These are phyloP conservation scores for Metalampra italica DNA, from an alignment of 2,888 invertebrate species.

Conservation along the genomic window DNA sequence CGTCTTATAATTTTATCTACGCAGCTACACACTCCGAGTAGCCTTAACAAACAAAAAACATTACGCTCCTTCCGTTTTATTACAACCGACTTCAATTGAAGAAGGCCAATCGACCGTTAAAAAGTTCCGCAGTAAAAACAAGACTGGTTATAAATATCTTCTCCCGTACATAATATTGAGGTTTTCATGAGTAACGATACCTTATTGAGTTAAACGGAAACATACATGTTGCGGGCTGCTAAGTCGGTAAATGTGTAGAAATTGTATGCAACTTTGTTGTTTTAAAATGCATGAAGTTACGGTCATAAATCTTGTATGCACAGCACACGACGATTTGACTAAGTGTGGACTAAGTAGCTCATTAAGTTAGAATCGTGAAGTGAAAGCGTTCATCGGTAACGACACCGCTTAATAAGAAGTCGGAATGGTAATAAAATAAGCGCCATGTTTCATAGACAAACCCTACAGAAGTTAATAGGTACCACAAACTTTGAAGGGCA, in stretches of 20 bases:
- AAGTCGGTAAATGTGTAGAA: background rate
- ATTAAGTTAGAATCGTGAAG: no score
- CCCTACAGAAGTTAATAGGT: no score
- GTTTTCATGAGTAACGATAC: background rate
- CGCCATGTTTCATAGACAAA: no score
- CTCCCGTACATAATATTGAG: no score
- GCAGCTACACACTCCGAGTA: no score
- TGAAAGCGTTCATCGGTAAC: no score
- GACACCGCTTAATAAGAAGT: no score
- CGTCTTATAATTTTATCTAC: no score
- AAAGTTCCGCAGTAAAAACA: background rate
- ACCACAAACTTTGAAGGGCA: no score
- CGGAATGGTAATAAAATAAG: no score
- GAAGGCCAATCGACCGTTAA: slow-evolving; percentile 3
- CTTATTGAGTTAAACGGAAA: background rate
- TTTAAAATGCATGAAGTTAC: background rate
- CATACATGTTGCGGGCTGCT: background rate
- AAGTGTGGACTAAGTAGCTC: no score
- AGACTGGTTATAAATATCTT: background rate
- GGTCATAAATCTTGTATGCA: background rate
- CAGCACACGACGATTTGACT: no score
- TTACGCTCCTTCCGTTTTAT: background rate
- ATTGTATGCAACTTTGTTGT: background rate
- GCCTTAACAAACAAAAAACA: background rate
- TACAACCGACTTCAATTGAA: background rate